Evolutionary conservation across 2,113 vertebrate species (phyloP), one percentile per base, ranked within the genome.

Genomic region (Ursus arctos): DNA sequence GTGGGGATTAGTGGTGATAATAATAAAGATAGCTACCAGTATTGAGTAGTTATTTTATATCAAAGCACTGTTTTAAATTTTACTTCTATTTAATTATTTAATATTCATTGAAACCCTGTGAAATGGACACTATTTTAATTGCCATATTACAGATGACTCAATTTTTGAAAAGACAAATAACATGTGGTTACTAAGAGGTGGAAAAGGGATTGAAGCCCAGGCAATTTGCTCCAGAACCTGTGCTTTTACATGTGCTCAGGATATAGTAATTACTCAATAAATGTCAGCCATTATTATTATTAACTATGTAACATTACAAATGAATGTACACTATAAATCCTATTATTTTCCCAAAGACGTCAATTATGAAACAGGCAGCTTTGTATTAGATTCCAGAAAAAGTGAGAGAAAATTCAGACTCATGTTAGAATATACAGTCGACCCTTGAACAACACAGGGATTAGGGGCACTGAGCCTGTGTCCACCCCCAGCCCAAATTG

Each of bases 341-440:
- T 65, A 33, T 74, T 94, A 69, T 95, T 94, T 91, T 87, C 55
- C 74, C n/a, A 88, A 74, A 92, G 53, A 89, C 82, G 22, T 88
- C 33, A 83, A 14, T 5, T 67, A 15, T 65, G 53, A 95, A 96
- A 91, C 6, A 94, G 63, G 11, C 19, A 92, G 63, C 69, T 88
- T 97, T 57, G 33, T 93, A 76, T 79, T 63, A 87, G 57, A 84
- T 94, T 96, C 72, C 57, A 77, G 40, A 59, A 96, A 85, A 74
- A 90, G 19, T 31, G 74, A 85, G 43, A 85, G 49, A 36, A 96
- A 57, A 91, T 95, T 69, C 57, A 92, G 13, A 81, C 0, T 65
- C 61, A 26, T 79, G 22, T 79, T 26, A 80, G 65, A 82, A 89
- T 53, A 53, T 72, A 31, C 43, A 77, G 7, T 77, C 31, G 43